These are phyloP conservation scores for Tiliacea citrago DNA, from an alignment of 2,888 invertebrate species.

Conservation along the genomic window DNA sequence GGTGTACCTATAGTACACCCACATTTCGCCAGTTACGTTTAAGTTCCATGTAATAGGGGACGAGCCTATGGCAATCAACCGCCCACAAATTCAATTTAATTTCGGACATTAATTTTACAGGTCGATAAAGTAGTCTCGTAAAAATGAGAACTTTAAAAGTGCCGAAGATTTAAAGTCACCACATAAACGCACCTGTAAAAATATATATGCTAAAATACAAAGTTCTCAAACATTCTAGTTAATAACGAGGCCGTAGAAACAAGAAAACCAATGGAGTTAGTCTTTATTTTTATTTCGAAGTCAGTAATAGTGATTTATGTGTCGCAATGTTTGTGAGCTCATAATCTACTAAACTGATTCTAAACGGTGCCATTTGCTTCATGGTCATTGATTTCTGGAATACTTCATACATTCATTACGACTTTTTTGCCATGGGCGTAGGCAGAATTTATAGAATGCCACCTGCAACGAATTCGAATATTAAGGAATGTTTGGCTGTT, in stretches of 20 bases:
- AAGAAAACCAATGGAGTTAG: constrained; percentile 4
- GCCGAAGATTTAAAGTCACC: background rate
- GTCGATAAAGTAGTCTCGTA: background rate
- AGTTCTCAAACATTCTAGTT: constrained; percentile 5
- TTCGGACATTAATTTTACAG: background rate
- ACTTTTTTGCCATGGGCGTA: background rate
- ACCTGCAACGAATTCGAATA: background rate
- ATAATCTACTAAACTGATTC: constrained; percentile 23
- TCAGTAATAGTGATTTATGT: constrained; percentile 49
- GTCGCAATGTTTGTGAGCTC: constrained; percentile 21
- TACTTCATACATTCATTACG: background rate
- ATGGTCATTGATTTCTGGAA: constrained; percentile 1
- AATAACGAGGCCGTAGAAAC: background rate
- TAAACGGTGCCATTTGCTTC: constrained; percentile 15
- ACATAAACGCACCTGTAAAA: constrained; percentile 1
- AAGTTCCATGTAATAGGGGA: too few species aligned
- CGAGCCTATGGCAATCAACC: too few species aligned
- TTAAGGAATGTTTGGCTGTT: background rate
- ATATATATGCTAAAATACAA: constrained; percentile 6
- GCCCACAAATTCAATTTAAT: too few species aligned
- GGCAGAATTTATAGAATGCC: background rate
- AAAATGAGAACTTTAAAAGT: background rate
- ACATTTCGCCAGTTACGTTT: too few species aligned
- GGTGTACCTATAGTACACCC: too few species aligned
- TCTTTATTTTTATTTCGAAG: constrained; percentile 30